Percentiles rank a stretch among this genome's conserved stretches.
Conservation (phyloP, 2,797 vertebrate species). For the Kryptolebias ocellatus region DNA sequence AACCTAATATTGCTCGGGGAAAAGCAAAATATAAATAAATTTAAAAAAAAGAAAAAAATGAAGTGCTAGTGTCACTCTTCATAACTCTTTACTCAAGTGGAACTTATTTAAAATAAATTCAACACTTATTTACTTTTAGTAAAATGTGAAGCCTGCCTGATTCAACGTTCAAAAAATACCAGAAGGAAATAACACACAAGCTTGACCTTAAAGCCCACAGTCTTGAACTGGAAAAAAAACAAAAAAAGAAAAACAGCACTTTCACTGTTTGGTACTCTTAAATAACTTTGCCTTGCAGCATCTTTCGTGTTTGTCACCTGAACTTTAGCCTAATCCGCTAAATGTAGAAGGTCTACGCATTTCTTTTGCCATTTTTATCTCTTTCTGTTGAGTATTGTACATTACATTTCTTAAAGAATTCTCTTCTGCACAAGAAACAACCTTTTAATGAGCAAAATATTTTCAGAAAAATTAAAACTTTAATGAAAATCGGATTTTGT, state of each 20-base stretch:
- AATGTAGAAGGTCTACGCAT: constrained; percentile 1
- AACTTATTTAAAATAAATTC: background rate
- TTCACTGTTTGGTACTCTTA: background rate
- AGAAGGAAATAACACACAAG: background rate
- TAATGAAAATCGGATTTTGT: too few species aligned
- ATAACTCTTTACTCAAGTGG: background rate
- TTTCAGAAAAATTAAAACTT: too few species aligned
- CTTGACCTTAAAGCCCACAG: constrained; percentile 7
- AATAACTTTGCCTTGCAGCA: background rate
- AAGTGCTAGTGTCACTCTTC: background rate
- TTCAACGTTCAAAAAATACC: background rate
- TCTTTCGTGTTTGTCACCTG: background rate
- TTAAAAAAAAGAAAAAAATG: background rate
- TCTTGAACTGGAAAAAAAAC: background rate
- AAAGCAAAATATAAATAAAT: background rate
- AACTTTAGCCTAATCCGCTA: constrained; percentile 10
- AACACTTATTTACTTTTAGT: background rate
- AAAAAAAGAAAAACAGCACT: background rate
- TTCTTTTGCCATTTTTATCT: too few species aligned
- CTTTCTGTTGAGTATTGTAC: background rate
- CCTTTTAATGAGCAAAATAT: background rate
- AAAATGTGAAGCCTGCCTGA: background rate
- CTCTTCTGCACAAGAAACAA: background rate
- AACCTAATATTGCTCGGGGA: background rate
- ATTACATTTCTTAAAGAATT: background rate